These are phyloP conservation scores for Sinelater perroti DNA, from an alignment of 2,888 invertebrate species.

Conservation along the genomic window DNA sequence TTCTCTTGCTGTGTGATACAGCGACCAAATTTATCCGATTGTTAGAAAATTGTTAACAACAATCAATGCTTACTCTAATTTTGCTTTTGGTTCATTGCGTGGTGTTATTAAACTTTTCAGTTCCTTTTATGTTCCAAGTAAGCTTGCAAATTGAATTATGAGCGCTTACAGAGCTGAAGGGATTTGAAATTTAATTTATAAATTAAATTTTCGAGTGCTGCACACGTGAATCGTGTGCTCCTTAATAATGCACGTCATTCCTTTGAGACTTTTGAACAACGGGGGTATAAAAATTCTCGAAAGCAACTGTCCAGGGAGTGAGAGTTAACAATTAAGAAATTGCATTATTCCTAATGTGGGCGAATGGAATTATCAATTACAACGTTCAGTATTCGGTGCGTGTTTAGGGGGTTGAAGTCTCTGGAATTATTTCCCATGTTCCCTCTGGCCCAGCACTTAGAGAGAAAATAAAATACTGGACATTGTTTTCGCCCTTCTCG, in stretches of 20 bases:
- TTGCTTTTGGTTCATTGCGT: no score
- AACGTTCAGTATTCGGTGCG: conserved; percentile 47
- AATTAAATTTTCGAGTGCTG: neutral
- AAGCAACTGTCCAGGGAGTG: conserved; percentile 47
- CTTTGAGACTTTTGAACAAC: conserved; percentile 15
- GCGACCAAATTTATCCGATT: no score
- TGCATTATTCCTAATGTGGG: conserved; percentile 55
- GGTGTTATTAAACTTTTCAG: no score
- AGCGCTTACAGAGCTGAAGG: neutral
- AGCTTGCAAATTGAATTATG: neutral
- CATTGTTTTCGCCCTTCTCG: conserved; percentile 45
- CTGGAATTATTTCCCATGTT: conserved; percentile 47
- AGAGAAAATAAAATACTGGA: conserved; percentile 51
- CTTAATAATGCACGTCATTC: conserved; percentile 19
- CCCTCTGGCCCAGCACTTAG: conserved; percentile 43
- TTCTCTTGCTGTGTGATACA: no score
- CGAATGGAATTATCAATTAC: conserved; percentile 54
- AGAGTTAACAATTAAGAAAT: conserved; percentile 56
- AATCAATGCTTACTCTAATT: no score
- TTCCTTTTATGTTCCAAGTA: neutral
- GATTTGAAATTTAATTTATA: neutral
- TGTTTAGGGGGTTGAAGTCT: conserved; percentile 45
- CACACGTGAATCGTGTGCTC: neutral
- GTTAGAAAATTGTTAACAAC: neutral
- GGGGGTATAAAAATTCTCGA: conserved; percentile 43